Evolutionary conservation across 2,113 vertebrate genomes (phyloP).

Genomic region (Rafetus swinhoei): DNA sequence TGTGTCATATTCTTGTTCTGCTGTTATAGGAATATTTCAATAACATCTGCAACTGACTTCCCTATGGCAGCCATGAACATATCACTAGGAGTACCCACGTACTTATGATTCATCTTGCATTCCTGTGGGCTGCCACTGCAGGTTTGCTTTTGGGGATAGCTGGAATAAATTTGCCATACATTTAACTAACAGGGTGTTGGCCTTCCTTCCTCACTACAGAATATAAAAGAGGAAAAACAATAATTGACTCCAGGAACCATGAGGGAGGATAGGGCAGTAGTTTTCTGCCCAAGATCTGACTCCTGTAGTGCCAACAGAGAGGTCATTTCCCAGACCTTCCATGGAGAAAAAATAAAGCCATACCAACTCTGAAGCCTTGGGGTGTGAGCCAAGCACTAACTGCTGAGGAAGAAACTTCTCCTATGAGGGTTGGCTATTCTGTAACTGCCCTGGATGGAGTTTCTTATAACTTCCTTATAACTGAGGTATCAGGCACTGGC

Average conservation of each 20-base stretch:
- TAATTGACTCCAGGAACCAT: background rate
- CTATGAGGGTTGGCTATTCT: background rate
- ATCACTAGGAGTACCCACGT: accelerated
- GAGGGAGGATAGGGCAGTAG: background rate
- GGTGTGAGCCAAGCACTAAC: background rate
- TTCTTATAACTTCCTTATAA: background rate
- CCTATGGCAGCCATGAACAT: background rate
- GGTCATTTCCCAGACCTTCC: background rate
- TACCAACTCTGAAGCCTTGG: background rate
- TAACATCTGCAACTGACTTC: background rate
- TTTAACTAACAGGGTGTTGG: background rate
- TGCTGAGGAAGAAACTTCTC: background rate
- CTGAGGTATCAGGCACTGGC: background rate
- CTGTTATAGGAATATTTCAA: background rate
- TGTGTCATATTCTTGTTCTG: background rate
- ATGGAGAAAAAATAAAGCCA: accelerated
- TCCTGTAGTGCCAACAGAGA: background rate
- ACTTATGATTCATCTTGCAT: background rate
- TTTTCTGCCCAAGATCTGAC: background rate
- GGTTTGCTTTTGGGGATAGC: background rate
- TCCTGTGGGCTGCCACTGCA: accelerated
- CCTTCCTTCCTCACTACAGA: background rate
- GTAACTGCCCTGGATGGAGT: accelerated
- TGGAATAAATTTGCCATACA: background rate
- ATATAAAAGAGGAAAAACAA: background rate